These are phyloP conservation scores for Guaruba guarouba DNA, from an alignment of 2,113 vertebrate species.

Conservation along the genomic window DNA sequence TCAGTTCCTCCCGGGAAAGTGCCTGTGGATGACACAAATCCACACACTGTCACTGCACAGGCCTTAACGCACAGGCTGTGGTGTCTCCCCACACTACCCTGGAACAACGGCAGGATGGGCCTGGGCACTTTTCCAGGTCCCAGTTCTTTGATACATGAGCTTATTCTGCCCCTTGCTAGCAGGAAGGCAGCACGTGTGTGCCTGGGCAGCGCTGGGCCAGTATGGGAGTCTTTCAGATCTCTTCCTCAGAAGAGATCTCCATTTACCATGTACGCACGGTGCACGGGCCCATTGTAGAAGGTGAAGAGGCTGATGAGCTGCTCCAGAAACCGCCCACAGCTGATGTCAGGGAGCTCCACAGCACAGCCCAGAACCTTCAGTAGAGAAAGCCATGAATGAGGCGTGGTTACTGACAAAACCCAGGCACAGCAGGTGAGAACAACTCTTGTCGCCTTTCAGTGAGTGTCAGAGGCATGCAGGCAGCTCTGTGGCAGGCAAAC, in stretches of 20 bases:
- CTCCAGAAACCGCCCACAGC: conserved; percentile 82
- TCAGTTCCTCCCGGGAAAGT: conserved; percentile 68
- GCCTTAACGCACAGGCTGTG: not conserved
- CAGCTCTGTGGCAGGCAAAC: not conserved
- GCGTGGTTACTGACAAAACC: not conserved
- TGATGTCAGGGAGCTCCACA: conserved; percentile 83
- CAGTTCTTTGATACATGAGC: accelerated
- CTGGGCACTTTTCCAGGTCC: not conserved
- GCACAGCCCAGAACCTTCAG: conserved; percentile 87
- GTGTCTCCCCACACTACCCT: not conserved
- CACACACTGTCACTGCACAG: not conserved
- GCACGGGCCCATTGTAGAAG: conserved; percentile 87
- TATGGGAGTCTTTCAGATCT: accelerated
- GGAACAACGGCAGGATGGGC: accelerated
- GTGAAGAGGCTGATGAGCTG: conserved; percentile 86
- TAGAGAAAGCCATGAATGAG: not conserved
- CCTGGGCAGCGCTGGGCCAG: not conserved
- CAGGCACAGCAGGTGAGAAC: not conserved
- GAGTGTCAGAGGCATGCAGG: not conserved
- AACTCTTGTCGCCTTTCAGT: accelerated
- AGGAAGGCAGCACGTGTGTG: accelerated
- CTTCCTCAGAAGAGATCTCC: not conserved
- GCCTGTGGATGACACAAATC: conserved; percentile 51
- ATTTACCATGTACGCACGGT: conserved; percentile 82
- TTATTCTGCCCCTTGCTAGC: not conserved